A percentile compares a stretch with the other conserved stretches of the same genome.
These are phyloP conservation scores for Drosophila grimshawi DNA, from an alignment of 1,140 invertebrate species.

Conservation along the genomic window DNA sequence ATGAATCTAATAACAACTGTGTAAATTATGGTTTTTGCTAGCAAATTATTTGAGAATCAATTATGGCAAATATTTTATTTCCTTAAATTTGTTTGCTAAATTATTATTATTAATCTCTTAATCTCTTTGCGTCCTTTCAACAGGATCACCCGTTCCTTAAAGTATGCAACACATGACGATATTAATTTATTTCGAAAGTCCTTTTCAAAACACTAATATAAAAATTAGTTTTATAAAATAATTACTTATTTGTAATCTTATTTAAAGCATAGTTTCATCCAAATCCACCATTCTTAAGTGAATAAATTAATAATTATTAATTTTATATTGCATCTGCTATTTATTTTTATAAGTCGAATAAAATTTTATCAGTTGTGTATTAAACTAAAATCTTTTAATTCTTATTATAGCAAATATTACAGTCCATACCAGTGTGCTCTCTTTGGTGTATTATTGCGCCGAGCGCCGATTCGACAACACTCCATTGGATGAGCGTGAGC, in stretches of 20 bases:
- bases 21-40: too few relatives aligned
- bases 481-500: slow-evolving; percentile 31
- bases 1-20: not conserved
- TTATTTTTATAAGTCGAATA: too few relatives aligned
- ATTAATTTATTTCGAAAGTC: not conserved
- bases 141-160: not conserved
- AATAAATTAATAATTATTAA: too few relatives aligned
- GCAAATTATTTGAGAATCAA: too few relatives aligned
- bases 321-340: too few relatives aligned
- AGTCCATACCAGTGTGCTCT: slow-evolving; percentile 32
- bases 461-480: slow-evolving; percentile 14
- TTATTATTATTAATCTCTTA: not conserved
- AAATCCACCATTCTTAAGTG: too few relatives aligned
- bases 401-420: too few relatives aligned
- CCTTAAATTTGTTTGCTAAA: not conserved
- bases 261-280: too few relatives aligned
- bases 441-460: slow-evolving; percentile 31
- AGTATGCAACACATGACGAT: not conserved
- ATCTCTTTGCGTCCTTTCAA: not conserved
- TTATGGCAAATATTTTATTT: not conserved
- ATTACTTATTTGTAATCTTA: too few relatives aligned
- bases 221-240: too few relatives aligned
- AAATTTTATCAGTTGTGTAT: too few relatives aligned
- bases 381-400: too few relatives aligned
- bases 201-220: not conserved